Percentiles rank a stretch among this genome's conserved stretches.
These are phyloP conservation scores for Lacerta agilis DNA, from an alignment of 2,797 vertebrate species.

Conservation along the genomic window DNA sequence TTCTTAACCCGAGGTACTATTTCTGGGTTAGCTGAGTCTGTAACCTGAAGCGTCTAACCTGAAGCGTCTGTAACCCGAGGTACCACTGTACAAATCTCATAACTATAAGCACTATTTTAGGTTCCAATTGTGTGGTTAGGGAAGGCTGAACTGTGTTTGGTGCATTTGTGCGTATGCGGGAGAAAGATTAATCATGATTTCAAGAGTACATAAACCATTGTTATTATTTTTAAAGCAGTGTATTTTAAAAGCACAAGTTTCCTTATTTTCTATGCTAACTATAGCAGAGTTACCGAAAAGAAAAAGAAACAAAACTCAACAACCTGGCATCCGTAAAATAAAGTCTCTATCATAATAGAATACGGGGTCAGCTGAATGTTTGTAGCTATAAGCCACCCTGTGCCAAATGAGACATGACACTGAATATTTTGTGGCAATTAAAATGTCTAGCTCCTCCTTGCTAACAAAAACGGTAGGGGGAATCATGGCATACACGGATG, in stretches of 20 bases:
- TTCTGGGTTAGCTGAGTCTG: too few relatives aligned
- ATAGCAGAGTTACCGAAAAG: too few relatives aligned
- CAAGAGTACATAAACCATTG: too few relatives aligned
- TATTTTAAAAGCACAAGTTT: neutral
- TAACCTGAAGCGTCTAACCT: too few relatives aligned
- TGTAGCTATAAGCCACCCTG: neutral
- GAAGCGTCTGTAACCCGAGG: too few relatives aligned
- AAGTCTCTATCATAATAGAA: neutral
- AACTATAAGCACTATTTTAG: neutral
- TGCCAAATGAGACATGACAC: neutral
- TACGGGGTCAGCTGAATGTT: neutral
- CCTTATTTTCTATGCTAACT: neutral
- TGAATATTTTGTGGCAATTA: neutral
- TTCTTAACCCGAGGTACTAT: too few relatives aligned
- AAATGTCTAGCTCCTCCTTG: neutral
- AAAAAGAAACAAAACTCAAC: neutral
- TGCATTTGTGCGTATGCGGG: neutral
- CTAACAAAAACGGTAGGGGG: neutral
- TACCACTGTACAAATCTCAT: slow-evolving; percentile 1
- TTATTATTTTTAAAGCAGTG: too few relatives aligned
- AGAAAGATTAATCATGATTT: neutral
- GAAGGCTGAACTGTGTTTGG: neutral
- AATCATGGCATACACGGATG: neutral
- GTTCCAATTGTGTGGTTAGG: neutral
- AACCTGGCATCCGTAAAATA: neutral